Base-by-base conservation (phyloP, 2,797 vertebrate species). In the Myotis pilosus region DNA sequence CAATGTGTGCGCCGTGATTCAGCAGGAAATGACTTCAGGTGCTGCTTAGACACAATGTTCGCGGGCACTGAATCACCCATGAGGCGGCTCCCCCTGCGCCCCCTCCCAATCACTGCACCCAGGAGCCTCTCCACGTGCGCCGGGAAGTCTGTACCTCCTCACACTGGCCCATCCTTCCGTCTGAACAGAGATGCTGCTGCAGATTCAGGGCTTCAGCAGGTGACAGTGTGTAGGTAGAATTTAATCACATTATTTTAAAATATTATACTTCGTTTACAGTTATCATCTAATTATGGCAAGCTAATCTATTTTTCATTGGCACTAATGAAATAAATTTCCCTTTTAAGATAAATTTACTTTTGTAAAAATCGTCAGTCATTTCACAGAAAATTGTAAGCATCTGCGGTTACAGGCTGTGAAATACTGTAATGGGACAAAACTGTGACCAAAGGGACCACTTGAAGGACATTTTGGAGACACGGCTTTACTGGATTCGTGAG, bases 321-420 rank as follows among this genome's bases (percentile, higher is more conserved):
- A 19, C 15, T 28, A 71, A 71, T 89, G 91, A 76, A 81, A 49
- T 94, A 23, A 49, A 92, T 51, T 68, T 83, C 47, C 62, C 47
- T 69, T 72, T 89, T 49, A 92, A 69, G 64, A 89, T 41, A 57
- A 92, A 44, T 22, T 49, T 47, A 41, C 41, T 92, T 91, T 87
- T 23, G 25, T 83, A 83, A 92, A 96, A 74, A 68, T 30, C 38
- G 38, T 57, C 49, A 94, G 36, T 94, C 78, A 30, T 44, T 80
- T 89, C 44, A 38, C 36, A 86, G 86, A 90, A 95, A 83, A 89
- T 82, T 23, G 22, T 17, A 57, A 57, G 36, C 47, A 23, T 69
- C 74, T 1, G 2, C 62, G 19, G 2, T 72, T 13, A 41, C 25
- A 66, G 76, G 57, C 23, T n/a, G 13, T 81, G 55, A 89, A 93